Conservation (phyloP, 2,113 vertebrate genomes). For the Silurus meridionalis region DNA sequence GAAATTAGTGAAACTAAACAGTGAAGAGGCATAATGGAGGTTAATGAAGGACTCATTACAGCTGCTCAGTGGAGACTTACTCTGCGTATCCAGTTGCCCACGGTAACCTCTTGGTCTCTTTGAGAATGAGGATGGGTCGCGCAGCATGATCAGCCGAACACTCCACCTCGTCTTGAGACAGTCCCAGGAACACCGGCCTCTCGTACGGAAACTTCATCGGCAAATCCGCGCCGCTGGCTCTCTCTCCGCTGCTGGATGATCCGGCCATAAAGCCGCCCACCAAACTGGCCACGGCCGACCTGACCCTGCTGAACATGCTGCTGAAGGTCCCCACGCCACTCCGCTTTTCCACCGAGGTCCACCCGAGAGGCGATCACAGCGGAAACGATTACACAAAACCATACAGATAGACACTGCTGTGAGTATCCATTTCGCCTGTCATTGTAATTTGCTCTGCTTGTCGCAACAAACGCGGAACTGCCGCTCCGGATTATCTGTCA, state of each 20-base stretch:
- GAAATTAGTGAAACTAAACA: neutral
- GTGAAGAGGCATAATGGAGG: neutral
- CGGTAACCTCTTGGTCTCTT: constrained; percentile 85
- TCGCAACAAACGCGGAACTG: constrained; percentile 26
- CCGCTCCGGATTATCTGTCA: constrained; percentile 17
- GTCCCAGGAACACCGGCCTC: constrained; percentile 88
- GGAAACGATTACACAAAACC: neutral
- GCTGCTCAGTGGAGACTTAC: constrained; percentile 75
- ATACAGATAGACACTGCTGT: neutral
- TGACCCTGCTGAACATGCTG: constrained; percentile 90
- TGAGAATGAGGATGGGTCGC: constrained; percentile 91
- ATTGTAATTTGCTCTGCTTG: neutral
- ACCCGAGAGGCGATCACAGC: neutral
- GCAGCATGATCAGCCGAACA: constrained; percentile 93
- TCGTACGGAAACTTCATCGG: constrained; percentile 86
- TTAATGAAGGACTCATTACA: neutral
- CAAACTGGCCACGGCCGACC: constrained; percentile 89
- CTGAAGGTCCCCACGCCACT: constrained; percentile 40
- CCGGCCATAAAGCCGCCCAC: constrained; percentile 92
- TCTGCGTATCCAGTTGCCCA: constrained; percentile 95
- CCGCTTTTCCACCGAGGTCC: neutral
- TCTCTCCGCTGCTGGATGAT: constrained; percentile 73
- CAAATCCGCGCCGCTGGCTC: constrained; percentile 77
- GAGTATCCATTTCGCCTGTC: neutral
- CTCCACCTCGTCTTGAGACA: constrained; percentile 91